Evolutionary conservation across 1,140 invertebrate genomes (phyloP), one percentile per base, ranked within the genome.

Genomic region (Sitodiplosis mosellana): DNA sequence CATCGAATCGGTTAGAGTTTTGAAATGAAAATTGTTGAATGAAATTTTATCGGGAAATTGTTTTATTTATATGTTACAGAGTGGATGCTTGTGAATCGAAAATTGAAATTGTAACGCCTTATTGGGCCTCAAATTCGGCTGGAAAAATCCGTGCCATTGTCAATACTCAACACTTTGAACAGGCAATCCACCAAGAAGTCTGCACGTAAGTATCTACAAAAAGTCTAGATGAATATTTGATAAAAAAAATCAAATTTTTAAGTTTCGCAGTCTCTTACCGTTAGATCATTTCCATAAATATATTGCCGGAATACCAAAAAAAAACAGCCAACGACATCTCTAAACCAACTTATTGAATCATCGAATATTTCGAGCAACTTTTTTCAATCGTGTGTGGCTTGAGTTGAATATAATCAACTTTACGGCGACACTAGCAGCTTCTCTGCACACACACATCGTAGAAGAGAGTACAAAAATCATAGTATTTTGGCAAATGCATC

Each of bases 101-200:
- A 60, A 76, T 87, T n/a, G 88, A 92, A 67, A 87, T 93, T 51
- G 80, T 89, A 7, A 92, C 88, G 1, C 89, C 89, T 0, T 93
- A 90, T 59, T 93, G 88, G 88, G 87, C 88, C 1, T 79, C 84
- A 3, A 93, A 92, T 63, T 89, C 85, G 8, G 85, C 84, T 2
- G 86, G 87, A 36, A 90, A 92, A 69, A 75, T 90, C 21, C 70
- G 87, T 19, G 88, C 88, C 1, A 86, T 93, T 48, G 88, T 93
- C 12, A 93, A 93, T 63, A 92, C 87, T 2, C 86, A 90, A 65
- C 87, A 92, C 63, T 89, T 93, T 55, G 87, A 92, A 58, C 89
- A 93, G 67, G 88, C 88, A 10, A 90, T 93, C 59, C 89, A 92
- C 63, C 88, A 92, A 64, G 89, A 92, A 77, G 81, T 90, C 50